These are phyloP conservation scores for Pectinophora gossypiella DNA, from an alignment of 1,140 invertebrate species.

Conservation along the genomic window DNA sequence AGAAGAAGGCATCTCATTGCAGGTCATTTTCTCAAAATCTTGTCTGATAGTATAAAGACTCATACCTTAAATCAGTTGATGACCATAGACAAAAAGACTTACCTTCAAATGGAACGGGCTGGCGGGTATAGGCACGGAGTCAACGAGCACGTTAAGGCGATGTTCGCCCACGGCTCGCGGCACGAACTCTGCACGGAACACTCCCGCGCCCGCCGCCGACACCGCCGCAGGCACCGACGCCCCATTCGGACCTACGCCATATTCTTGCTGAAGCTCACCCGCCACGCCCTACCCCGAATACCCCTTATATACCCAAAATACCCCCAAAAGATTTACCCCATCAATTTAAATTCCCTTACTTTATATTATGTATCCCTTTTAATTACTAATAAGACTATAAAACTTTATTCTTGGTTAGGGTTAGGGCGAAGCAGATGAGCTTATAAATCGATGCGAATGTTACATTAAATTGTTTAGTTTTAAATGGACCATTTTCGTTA, in stretches of 20 bases:
- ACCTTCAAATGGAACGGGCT: slow-evolving; percentile 94
- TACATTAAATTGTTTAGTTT: too few species aligned
- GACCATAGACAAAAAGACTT: slow-evolving; percentile 3
- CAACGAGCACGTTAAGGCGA: slow-evolving; percentile 88
- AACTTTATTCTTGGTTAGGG: too few species aligned
- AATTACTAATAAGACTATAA: too few species aligned
- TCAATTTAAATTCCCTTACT: too few species aligned
- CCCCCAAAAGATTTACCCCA: too few species aligned
- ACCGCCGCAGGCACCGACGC: slow-evolving; percentile 92
- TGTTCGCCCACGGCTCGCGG: slow-evolving; percentile 93
- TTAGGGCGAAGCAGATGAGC: slow-evolving; percentile 73
- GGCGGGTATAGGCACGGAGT: slow-evolving; percentile 85
- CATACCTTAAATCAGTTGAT: too few species aligned
- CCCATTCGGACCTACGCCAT: slow-evolving; percentile 85
- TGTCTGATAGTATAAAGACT: too few species aligned
- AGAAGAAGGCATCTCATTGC: too few species aligned
- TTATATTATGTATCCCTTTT: too few species aligned
- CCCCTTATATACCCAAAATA: neutral
- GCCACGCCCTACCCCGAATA: slow-evolving; percentile 40
- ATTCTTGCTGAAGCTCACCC: slow-evolving; percentile 47
- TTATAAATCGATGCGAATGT: slow-evolving; percentile 35
- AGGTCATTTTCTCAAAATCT: too few species aligned
- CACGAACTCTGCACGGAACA: slow-evolving; percentile 91
- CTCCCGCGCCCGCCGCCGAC: slow-evolving; percentile 83
- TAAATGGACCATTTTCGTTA: too few species aligned